Evolutionary conservation across 30 jellyfish, hydroid and myxozoan species (phyloP), one percentile per base, ranked within the genome.

Genomic region (Nemopilema nomurai): DNA sequence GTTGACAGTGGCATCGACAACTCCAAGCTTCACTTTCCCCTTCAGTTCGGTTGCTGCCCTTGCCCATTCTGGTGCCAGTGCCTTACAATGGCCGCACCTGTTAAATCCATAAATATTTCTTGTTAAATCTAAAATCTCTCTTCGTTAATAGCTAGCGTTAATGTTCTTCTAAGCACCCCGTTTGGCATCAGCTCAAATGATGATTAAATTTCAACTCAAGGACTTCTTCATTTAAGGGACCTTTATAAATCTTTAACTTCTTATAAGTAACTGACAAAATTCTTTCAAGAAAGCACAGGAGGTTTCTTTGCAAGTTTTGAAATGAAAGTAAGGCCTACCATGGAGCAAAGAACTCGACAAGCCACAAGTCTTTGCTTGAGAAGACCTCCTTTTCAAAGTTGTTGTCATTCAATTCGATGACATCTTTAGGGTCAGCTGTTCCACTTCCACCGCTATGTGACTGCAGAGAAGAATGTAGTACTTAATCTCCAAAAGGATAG

Each of bases 71-170:
- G 99, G 97, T n/a, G 93, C 99, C 8, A 94, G 76, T 13, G 81
- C 63, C 41, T 94, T 88, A 81, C 99, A 94, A 86, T 94, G 99
- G 21, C 99, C 99, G 80, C 99, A 94, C 98, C 98, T 91, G 28
- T 0, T 26, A 1, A 19, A 77, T 0, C 13, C 6, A 41, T 41
- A 3, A 41, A 41, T 41, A 41, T 41, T 41, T 41, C 57, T 41
- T n/a, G n/a, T 41, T 41, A 41, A 41, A 41, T 41, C 57, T 41
- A n/a, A n/a, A n/a, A n/a, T n/a, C n/a, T n/a, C n/a, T n/a, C n/a
- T n/a, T n/a, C n/a, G n/a, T n/a, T n/a, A n/a, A n/a, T n/a, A n/a
- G n/a, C n/a, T n/a, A n/a, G n/a, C n/a, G n/a, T n/a, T n/a, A n/a
- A n/a, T n/a, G n/a, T n/a, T n/a, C n/a, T n/a, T n/a, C n/a, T n/a